These are phyloP conservation scores for Ramazzottius varieornatus DNA, from an alignment of 2,888 invertebrate species.

Conservation along the genomic window DNA sequence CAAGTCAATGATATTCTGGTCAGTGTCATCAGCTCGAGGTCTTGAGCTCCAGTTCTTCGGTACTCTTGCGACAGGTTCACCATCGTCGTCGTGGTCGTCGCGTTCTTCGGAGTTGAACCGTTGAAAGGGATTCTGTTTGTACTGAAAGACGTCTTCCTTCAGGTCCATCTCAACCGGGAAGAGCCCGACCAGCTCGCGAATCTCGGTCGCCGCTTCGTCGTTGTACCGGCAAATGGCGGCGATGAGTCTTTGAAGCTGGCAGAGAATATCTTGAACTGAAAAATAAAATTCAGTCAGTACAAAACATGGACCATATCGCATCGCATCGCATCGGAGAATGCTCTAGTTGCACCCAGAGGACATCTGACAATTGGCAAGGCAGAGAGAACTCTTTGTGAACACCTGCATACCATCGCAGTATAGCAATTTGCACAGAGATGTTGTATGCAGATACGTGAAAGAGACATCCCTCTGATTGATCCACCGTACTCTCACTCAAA, in stretches of 20 bases:
- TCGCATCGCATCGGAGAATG: no score
- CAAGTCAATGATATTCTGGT: no score
- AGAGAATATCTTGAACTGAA: constrained; percentile 59
- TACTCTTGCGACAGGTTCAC: no score
- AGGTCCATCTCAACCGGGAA: constrained; percentile 26
- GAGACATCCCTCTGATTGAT: not conserved
- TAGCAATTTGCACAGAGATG: not conserved
- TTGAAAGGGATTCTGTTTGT: constrained; percentile 1
- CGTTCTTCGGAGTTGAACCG: not conserved
- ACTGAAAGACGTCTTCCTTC: constrained; percentile 1
- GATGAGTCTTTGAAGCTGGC: constrained; percentile 43
- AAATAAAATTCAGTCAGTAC: constrained; percentile 8
- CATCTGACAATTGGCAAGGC: no score
- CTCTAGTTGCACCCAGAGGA: no score
- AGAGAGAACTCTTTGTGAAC: no score
- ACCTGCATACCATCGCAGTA: no score
- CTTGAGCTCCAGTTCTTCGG: no score
- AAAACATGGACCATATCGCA: no score
- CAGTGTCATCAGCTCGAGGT: no score
- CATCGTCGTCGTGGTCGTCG: no score
- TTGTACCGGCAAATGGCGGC: constrained; percentile 50
- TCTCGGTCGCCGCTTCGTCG: constrained; percentile 30
- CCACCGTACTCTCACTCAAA: not conserved
- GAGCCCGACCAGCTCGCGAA: constrained; percentile 21
- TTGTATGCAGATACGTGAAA: not conserved